Evolutionary conservation across 2,888 invertebrate genomes (phyloP), one percentile per base, ranked within the genome.

Genomic region (Lasiommata megera): DNA sequence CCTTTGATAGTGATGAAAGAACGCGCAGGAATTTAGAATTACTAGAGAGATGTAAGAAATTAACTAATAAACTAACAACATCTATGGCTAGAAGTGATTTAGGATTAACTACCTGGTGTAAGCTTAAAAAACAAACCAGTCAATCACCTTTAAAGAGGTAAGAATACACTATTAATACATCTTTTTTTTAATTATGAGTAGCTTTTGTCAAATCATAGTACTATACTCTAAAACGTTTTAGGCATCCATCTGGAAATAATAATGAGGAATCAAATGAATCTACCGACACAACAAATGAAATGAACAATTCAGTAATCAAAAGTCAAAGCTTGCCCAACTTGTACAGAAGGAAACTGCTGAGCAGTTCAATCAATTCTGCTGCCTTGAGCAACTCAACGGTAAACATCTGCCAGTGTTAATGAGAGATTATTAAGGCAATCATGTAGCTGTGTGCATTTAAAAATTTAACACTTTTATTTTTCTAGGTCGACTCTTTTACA

Each of bases 1-100:
- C 75, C 71, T 83, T 88, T 87, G 87, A 86, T 80, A 86, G 85
- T 71, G 83, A 89, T 79, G 90, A 90, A 81, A 83, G 89, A 88
- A 89, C 89, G 88, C 90, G 89, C 89, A 90, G 90, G 85, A 90
- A 90, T 80, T 86, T 90, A 88, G 90, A 89, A 82, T 85, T 90
- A 83, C 80, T 90, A 86, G 88, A 89, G 64, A 83, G 88, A 82
- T 90, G 90, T 88, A 89, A 89, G 77, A 88, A 84, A 79, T 68
- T 90, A 80, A 90, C 90, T 48, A 82, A 84, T 82, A 88, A 85
- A 77, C 77, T 94, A 81, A 94, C 95, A 72, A 92, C 93, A 64
- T 95, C 96, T 69, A 96, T 97, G 96, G 95, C 95, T 62, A 95
- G 95, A 79, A 97, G 97, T 60, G 97, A 97, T 83, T 95, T 96